Conservation (phyloP, 2,888 invertebrate genomes). For the Caenorhabditis sp. region DNA sequence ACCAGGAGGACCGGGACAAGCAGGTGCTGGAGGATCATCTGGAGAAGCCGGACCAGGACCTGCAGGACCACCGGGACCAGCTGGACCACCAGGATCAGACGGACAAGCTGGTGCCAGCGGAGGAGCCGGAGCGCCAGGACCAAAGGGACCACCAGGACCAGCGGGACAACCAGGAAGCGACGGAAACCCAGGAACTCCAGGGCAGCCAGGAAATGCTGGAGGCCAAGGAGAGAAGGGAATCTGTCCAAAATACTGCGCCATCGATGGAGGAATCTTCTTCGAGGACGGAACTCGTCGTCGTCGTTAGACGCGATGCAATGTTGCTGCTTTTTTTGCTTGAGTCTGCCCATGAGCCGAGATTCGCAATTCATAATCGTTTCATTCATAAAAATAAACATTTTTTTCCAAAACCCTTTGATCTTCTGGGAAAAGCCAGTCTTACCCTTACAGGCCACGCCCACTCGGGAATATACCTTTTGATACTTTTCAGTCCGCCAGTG, state of each 20-base stretch:
- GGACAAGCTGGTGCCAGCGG: slow-evolving; percentile 64
- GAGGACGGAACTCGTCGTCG: slow-evolving; percentile 75
- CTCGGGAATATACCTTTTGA: too few relatives aligned
- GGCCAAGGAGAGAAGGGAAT: slow-evolving; percentile 73
- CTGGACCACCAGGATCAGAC: slow-evolving; percentile 74
- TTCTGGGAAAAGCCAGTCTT: too few relatives aligned
- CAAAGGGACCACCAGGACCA: slow-evolving; percentile 65
- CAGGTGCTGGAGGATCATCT: slow-evolving; percentile 14
- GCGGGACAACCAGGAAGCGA: slow-evolving; percentile 68
- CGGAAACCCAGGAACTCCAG: slow-evolving; percentile 40
- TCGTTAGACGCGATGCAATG: slow-evolving; percentile 37
- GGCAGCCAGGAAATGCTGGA: slow-evolving; percentile 65
- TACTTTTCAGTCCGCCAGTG: too few relatives aligned
- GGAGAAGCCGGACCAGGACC: slow-evolving; percentile 46
- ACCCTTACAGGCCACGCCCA: too few relatives aligned
- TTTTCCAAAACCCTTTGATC: too few relatives aligned
- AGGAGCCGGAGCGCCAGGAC: slow-evolving; percentile 70
- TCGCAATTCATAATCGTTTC: slow-evolving; percentile 25
- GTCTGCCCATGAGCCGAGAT: slow-evolving; percentile 35
- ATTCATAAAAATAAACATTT: slow-evolving; percentile 31
- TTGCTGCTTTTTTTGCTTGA: slow-evolving; percentile 53
- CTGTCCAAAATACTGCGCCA: slow-evolving; percentile 75
- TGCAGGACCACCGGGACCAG: slow-evolving; percentile 71
- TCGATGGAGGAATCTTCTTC: slow-evolving; percentile 78
- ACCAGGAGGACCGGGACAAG: slow-evolving; percentile 53